Conservation (phyloP, 2,797 vertebrate genomes). For the Pseudochirops cupreus region DNA sequence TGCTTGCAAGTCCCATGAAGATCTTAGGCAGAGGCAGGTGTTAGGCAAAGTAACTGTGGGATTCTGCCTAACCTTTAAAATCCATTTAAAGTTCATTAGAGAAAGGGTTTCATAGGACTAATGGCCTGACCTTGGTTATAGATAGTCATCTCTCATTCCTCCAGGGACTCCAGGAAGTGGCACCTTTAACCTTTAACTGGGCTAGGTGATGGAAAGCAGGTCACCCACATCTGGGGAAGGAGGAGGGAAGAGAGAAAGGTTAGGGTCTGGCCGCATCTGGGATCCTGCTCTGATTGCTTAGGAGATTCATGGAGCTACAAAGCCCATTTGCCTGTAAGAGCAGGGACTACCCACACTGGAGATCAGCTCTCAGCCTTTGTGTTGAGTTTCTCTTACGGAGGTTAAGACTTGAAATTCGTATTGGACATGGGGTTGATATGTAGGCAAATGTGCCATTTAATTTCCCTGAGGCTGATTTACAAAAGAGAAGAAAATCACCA, state of each 20-base stretch:
- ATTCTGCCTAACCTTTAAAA: not conserved
- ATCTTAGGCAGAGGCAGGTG: not conserved
- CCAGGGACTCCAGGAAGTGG: not conserved
- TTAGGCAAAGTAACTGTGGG: not conserved
- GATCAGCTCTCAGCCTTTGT: not conserved
- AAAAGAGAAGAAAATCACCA: not conserved
- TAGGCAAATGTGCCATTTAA: not conserved
- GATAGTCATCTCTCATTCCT: not conserved
- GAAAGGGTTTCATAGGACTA: not conserved
- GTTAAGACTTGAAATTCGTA: not conserved
- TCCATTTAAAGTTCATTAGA: not conserved
- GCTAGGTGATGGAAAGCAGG: not conserved
- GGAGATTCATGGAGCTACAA: not conserved
- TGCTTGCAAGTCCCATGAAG: not conserved
- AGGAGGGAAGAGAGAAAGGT: not conserved
- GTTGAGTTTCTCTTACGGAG: not conserved
- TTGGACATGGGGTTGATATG: not conserved
- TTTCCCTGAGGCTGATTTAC: not conserved
- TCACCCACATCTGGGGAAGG: not conserved
- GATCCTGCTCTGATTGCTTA: not conserved
- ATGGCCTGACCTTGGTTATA: not conserved
- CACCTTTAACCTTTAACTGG: not conserved
- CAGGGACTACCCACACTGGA: not conserved
- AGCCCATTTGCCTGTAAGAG: not conserved
- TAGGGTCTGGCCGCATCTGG: not conserved